phyloP scores from a whole-genome alignment of 2,888 invertebrate genomes.

The Gymnosoma rotundatum region DNA sequence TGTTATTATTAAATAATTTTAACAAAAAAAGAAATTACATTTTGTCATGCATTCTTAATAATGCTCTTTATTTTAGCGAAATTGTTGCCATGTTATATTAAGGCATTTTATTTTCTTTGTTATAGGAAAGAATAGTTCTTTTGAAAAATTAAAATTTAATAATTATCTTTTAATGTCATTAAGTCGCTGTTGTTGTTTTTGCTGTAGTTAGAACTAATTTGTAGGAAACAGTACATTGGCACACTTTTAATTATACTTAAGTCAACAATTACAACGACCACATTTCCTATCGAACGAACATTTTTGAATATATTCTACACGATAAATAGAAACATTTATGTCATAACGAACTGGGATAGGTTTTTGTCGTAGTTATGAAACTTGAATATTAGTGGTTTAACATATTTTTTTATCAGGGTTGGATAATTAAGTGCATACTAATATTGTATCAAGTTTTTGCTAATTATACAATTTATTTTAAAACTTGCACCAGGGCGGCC shows the following conservation, averaged over 20 bases:
- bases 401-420: slow-evolving; percentile 16
- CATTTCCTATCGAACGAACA: slow-evolving; percentile 11
- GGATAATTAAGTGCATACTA: not conserved
- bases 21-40: slow-evolving; percentile 28
- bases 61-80: slow-evolving; percentile 1
- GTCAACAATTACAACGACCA: slow-evolving; percentile 69
- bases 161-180: slow-evolving; percentile 59
- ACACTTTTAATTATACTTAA: slow-evolving; percentile 79
- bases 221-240: slow-evolving; percentile 77
- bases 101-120: slow-evolving; percentile 29
- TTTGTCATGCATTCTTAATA: slow-evolving; percentile 40
- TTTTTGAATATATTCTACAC: slow-evolving; percentile 22
- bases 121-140: slow-evolving; percentile 35
- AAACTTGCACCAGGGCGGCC: too few relatives aligned
- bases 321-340: slow-evolving; percentile 15
- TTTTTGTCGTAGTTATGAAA: slow-evolving; percentile 32
- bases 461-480: too few relatives aligned
- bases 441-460: too few relatives aligned
- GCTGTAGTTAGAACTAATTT: slow-evolving; percentile 74
- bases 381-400: slow-evolving; percentile 49
- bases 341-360: slow-evolving; percentile 32
- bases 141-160: slow-evolving; percentile 46
- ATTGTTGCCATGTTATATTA: slow-evolving; percentile 32
- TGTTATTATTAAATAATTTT: slow-evolving; percentile 19
- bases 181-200: slow-evolving; percentile 5